Evolutionary conservation across 2,888 invertebrate genomes (phyloP), one percentile per base, ranked within the genome.

Genomic region (Napeogenes sylphis): DNA sequence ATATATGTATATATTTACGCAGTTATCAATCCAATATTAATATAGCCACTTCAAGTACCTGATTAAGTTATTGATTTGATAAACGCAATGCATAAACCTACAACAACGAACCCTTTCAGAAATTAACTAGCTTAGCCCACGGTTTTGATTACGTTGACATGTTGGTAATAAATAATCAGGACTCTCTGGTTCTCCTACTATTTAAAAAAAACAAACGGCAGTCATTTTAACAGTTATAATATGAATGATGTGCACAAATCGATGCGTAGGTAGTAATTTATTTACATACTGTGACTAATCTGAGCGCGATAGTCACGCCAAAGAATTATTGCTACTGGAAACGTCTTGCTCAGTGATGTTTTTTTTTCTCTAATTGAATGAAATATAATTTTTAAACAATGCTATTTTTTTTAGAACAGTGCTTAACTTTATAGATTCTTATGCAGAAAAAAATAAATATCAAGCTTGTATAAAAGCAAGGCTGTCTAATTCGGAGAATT

Each of bases 231-330:
- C 21, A 21, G 5, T 6, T 30, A 8, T 51, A 51, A 51, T 51
- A 51, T 51, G 30, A 30, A 30, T 54, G 55, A 53, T 35, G 64
- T 55, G 47, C 30, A 51, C 51, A 30, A 51, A 51, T 51, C 55
- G 42, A 67, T 65, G 68, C 30, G 21, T 66, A 75, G 63, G 68
- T 73, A 74, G 69, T 76, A 76, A 75, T 79, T 77, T 80, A 82
- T 80, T 80, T 80, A 75, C 78, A 77, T 74, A 75, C 70, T 73
- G 69, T 73, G 70, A 71, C 73, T 78, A 77, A 78, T 78, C 83
- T 80, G 74, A 64, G 75, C 74, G 71, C 75, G 74, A 71, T 73
- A 73, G 68, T 65, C 58, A 54, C 63, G 57, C 55, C 66, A 64
- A 30, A 4, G 63, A 65, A 45, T 46, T 67, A 62, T 10, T 58